Conservation (phyloP, 2,888 invertebrate genomes). For the Pimpla rufipes region DNA sequence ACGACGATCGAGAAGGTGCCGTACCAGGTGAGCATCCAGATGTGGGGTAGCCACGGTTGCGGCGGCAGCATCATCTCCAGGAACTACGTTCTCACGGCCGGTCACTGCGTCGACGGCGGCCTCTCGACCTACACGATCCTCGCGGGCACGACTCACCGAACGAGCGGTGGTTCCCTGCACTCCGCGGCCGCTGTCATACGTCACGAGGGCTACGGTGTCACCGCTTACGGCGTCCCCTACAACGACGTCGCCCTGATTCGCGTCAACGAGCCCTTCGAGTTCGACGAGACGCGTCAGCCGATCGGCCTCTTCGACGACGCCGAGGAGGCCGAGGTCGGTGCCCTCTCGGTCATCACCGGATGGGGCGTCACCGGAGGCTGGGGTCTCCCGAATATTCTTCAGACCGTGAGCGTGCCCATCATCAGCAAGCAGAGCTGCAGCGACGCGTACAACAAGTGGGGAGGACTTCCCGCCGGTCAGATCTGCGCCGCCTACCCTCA, state of each 20-base stretch:
- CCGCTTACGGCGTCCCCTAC: conserved; percentile 77
- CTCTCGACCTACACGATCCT: conserved; percentile 81
- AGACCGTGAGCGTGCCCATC: conserved; percentile 87
- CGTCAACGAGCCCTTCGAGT: conserved; percentile 85
- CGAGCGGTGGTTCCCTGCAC: conserved; percentile 86
- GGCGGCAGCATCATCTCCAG: conserved; percentile 87
- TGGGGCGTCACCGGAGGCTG: conserved; percentile 75
- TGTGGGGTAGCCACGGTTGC: conserved; percentile 85
- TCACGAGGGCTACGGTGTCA: conserved; percentile 86
- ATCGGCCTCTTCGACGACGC: conserved; percentile 84
- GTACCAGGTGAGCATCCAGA: conserved; percentile 85
- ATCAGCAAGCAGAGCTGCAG: conserved; percentile 86
- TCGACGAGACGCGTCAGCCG: conserved; percentile 85
- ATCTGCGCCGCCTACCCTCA: conserved; percentile 87
- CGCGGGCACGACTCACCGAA: conserved; percentile 85
- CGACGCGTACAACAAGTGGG: conserved; percentile 84
- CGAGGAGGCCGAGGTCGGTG: conserved; percentile 54
- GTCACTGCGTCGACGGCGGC: conserved; percentile 85
- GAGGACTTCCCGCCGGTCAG: conserved; percentile 87
- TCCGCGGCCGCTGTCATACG: conserved; percentile 85
- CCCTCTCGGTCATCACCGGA: conserved; percentile 69
- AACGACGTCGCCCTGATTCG: conserved; percentile 87
- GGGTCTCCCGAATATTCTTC: conserved; percentile 78
- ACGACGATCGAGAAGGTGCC: conserved; percentile 86
- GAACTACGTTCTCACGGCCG: conserved; percentile 87